Evolutionary conservation across 2,888 invertebrate genomes (phyloP).

Genomic region (Penaeus monodon): DNA sequence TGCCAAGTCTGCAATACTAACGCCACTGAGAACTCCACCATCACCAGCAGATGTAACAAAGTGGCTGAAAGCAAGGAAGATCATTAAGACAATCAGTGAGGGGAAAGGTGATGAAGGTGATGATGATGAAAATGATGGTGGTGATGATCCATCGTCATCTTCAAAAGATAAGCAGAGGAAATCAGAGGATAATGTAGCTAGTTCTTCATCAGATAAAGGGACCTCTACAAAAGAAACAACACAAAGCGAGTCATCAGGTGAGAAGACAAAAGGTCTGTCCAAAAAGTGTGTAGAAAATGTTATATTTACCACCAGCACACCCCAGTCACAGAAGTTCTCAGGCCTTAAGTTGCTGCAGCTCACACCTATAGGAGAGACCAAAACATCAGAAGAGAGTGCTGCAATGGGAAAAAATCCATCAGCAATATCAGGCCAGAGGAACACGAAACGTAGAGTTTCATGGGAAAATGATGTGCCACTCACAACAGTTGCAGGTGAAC

Average conservation of each 20-base stretch:
- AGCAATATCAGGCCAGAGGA: not conserved
- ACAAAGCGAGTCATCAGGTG: not conserved
- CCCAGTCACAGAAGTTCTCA: conserved; percentile 23
- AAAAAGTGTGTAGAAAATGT: not conserved
- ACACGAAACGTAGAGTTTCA: conserved; percentile 31
- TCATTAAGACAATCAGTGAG: conserved; percentile 28
- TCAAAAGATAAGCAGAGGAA: not conserved
- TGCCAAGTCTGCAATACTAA: conserved; percentile 14
- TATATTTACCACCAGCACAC: conserved; percentile 43
- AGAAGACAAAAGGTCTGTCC: not conserved
- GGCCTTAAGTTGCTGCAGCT: conserved; percentile 24
- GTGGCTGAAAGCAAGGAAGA: conserved; percentile 54
- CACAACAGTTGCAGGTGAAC: not conserved
- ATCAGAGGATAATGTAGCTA: too few species aligned
- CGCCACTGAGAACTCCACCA: conserved; percentile 56
- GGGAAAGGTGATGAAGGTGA: conserved; percentile 38
- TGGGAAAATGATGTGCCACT: conserved; percentile 24
- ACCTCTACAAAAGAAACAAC: not conserved
- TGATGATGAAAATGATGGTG: conserved; percentile 38
- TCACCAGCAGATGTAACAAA: conserved; percentile 43
- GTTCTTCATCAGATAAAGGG: too few species aligned
- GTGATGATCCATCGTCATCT: not conserved
- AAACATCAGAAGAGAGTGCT: not conserved
- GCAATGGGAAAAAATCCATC: too few species aligned
- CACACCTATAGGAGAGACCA: conserved; percentile 33